Percentiles rank a stretch among this genome's conserved stretches.
Conservation (phyloP, 2,113 vertebrate genomes). For the Phaethon lepturus region DNA sequence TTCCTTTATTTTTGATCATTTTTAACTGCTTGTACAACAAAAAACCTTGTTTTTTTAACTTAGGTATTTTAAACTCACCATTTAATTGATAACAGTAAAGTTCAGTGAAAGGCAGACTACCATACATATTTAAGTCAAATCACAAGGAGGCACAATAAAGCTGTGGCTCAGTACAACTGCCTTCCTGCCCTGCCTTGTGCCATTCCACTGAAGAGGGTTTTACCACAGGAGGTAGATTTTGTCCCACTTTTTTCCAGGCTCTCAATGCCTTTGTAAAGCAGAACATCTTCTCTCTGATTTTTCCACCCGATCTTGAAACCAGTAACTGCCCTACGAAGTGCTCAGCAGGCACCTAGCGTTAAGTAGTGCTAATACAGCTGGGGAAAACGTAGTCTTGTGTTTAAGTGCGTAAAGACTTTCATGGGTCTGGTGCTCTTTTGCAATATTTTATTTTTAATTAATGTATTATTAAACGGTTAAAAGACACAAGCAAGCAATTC, state of each 20-base stretch:
- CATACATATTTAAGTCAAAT: neutral
- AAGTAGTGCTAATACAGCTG: neutral
- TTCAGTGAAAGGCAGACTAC: neutral
- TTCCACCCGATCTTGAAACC: neutral
- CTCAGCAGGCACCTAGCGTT: neutral
- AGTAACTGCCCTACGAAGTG: neutral
- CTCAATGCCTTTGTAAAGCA: neutral
- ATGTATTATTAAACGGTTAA: neutral
- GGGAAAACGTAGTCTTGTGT: neutral
- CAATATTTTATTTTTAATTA: slow-evolving; percentile 39
- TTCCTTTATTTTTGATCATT: neutral
- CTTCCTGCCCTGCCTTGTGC: neutral
- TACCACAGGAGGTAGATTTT: neutral
- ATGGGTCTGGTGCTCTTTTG: neutral
- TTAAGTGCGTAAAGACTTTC: neutral
- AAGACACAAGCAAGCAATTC: neutral
- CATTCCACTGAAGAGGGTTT: neutral
- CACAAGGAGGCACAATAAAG: neutral
- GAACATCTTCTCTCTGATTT: neutral
- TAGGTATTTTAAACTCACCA: neutral
- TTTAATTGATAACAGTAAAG: neutral
- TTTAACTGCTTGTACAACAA: neutral
- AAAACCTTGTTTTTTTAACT: neutral
- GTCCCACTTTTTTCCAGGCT: neutral
- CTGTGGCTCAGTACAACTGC: neutral